Percentiles rank a stretch among this genome's conserved stretches.
These are phyloP conservation scores for Phalacrocorax pelagicus DNA, from an alignment of 2,113 vertebrate species.

Conservation along the genomic window DNA sequence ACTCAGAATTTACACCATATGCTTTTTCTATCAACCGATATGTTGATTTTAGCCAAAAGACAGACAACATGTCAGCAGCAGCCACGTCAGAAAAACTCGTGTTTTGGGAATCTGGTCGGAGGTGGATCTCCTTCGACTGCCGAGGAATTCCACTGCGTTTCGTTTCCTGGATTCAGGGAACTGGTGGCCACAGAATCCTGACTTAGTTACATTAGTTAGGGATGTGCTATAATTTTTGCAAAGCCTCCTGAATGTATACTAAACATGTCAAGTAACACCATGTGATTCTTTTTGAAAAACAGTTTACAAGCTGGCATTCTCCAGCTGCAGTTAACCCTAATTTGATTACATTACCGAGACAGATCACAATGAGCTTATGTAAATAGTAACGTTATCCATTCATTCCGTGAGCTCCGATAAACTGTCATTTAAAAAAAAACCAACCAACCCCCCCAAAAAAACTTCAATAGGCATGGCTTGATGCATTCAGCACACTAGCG, in stretches of 20 bases:
- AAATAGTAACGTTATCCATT: slow-evolving; percentile 57
- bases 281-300: slow-evolving; percentile 64
- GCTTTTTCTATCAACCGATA: neutral
- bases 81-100: neutral
- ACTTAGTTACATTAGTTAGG: neutral
- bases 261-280: slow-evolving; percentile 60
- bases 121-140: neutral
- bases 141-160: neutral
- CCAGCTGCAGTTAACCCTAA: slow-evolving; percentile 59
- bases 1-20: neutral
- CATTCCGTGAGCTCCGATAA: slow-evolving; percentile 43
- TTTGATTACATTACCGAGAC: slow-evolving; percentile 60
- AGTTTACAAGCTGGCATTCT: slow-evolving; percentile 64
- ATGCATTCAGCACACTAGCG: neutral
- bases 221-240: slow-evolving; percentile 51
- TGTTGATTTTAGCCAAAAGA: neutral
- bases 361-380: slow-evolving; percentile 62
- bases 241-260: neutral
- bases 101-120: neutral
- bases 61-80: neutral
- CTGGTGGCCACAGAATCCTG: neutral
- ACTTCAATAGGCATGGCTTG: neutral
- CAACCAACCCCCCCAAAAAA: neutral
- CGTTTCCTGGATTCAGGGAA: neutral
- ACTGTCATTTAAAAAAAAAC: neutral